Conservation (phyloP, 2,888 invertebrate species). For the Sarcophaga subvicina region DNA sequence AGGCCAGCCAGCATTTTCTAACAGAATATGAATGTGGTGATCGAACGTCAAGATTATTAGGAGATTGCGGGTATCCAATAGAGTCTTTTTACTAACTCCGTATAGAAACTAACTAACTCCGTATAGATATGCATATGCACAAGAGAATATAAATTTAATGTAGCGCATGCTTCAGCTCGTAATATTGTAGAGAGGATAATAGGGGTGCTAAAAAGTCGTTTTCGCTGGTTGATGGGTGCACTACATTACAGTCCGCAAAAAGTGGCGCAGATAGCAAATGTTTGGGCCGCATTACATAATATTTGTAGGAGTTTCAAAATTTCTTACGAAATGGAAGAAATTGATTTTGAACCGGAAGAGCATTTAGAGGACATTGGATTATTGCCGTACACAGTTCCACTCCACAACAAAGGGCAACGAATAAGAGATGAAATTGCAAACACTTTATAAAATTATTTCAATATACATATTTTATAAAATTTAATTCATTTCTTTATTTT, state of each 20-base stretch:
- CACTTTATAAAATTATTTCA: conserved; percentile 4
- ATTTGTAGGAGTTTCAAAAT: conserved; percentile 39
- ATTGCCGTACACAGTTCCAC: not conserved
- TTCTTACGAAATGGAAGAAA: not conserved
- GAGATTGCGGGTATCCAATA: no score
- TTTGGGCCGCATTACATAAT: conserved; percentile 38
- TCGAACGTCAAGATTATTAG: no score
- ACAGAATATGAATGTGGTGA: no score
- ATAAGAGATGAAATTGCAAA: conserved; percentile 46
- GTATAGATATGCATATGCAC: conserved; percentile 40
- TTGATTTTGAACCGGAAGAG: no score
- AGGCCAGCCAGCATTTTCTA: no score
- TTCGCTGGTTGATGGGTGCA: conserved; percentile 35
- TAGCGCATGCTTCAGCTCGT: not conserved
- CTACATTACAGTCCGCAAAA: conserved; percentile 34
- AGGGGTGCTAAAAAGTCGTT: conserved; percentile 16
- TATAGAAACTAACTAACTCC: not conserved
- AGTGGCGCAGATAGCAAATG: conserved; percentile 28
- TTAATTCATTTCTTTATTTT: no score
- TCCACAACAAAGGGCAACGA: conserved; percentile 34
- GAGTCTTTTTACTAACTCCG: conserved; percentile 33
- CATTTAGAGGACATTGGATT: conserved; percentile 1
- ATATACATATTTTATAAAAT: no score
- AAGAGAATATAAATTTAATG: conserved; percentile 36
- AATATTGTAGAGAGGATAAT: conserved; percentile 54